Conservation (phyloP, 2,797 vertebrate genomes). For the Gallirallus australis region DNA sequence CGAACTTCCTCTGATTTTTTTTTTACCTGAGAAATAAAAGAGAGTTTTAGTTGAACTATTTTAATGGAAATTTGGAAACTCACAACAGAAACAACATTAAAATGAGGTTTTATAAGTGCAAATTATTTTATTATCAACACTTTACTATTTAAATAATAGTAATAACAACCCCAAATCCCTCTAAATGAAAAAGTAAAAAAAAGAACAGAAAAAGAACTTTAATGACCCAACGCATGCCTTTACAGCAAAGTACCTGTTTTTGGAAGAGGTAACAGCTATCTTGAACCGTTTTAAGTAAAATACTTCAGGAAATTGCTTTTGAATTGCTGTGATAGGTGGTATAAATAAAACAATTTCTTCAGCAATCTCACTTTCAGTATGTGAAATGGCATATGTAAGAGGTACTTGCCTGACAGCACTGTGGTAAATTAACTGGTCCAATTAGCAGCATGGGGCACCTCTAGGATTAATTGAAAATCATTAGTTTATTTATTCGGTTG, state of each 20-base stretch:
- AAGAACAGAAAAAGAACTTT: not conserved
- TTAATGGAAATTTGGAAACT: not conserved
- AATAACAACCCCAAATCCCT: not conserved
- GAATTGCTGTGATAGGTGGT: not conserved
- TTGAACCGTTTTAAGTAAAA: not conserved
- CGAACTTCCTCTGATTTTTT: not conserved
- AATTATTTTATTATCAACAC: not conserved
- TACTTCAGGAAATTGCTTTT: not conserved
- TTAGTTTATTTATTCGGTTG: not conserved
- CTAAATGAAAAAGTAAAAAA: not conserved
- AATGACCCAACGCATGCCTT: not conserved
- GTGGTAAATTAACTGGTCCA: not conserved
- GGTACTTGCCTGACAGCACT: not conserved
- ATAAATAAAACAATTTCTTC: conserved; percentile 13
- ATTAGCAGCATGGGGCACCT: not conserved
- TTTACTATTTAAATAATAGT: not conserved
- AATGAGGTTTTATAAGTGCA: not conserved
- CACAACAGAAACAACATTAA: not conserved
- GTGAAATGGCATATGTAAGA: not conserved
- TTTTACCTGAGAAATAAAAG: not conserved
- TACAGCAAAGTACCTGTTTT: not conserved
- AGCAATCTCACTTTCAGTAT: not conserved
- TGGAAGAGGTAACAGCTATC: not conserved
- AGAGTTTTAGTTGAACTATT: not conserved
- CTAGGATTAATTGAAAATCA: conserved; percentile 33